Evolutionary conservation across 2,888 invertebrate genomes (phyloP).

Genomic region (Lymantria dispar): DNA sequence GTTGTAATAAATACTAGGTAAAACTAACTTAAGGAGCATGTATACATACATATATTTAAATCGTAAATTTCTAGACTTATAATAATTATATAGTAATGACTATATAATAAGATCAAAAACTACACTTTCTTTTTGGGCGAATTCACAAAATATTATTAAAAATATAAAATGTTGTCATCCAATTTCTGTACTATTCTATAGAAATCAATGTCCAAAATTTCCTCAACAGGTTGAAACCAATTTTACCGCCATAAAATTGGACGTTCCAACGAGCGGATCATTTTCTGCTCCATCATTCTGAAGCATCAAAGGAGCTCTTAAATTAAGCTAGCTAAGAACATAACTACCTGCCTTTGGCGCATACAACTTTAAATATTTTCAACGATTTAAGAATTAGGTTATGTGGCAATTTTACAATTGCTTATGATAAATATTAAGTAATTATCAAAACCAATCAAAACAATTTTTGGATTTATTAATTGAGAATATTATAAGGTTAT

Average conservation of each 20-base stretch:
- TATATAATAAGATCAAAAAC: no score
- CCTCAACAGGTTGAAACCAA: conserved; percentile 47
- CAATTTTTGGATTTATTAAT: no score
- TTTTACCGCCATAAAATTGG: conserved; percentile 45
- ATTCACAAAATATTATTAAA: no score
- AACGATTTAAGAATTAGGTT: conserved; percentile 8
- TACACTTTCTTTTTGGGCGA: no score
- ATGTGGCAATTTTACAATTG: not conserved
- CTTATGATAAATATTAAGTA: no score
- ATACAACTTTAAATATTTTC: conserved; percentile 35
- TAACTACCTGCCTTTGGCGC: conserved; percentile 43
- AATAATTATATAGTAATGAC: no score
- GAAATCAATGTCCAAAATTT: conserved; percentile 10
- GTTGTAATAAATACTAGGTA: no score
- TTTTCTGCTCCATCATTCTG: conserved; percentile 54
- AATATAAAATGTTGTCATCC: not conserved
- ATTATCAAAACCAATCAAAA: no score
- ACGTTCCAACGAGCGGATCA: conserved; percentile 45
- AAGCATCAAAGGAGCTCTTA: conserved; percentile 51
- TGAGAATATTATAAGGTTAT: no score
- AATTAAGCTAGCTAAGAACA: conserved; percentile 43
- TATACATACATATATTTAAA: no score
- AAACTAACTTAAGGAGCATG: no score
- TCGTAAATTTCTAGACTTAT: no score
- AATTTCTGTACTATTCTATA: not conserved